Evolutionary conservation across 2,797 vertebrate genomes (phyloP).

Genomic region (Epinephelus awoara): DNA sequence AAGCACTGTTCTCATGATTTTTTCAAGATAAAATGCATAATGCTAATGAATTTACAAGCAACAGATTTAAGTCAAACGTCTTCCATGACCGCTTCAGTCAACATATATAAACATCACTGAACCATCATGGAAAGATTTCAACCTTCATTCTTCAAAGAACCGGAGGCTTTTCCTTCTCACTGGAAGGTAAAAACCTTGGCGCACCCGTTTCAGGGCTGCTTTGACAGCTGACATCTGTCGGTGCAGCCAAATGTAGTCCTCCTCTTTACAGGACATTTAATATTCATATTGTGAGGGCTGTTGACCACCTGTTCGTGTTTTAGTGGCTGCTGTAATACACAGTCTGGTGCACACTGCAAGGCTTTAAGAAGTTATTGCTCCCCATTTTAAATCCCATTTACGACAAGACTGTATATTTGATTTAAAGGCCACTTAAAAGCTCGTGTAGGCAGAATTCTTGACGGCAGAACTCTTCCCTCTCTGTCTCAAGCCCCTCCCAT

Average conservation of each 20-base stretch:
- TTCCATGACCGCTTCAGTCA: neutral
- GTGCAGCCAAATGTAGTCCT: slow-evolving; percentile 5
- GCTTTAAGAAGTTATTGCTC: neutral
- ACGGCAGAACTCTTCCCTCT: too few relatives aligned
- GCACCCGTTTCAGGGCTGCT: neutral
- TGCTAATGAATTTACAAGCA: neutral
- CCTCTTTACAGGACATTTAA: slow-evolving; percentile 12
- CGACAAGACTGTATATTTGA: neutral
- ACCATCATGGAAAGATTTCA: neutral
- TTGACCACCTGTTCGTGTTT: slow-evolving; percentile 22
- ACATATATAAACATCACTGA: slow-evolving; percentile 1
- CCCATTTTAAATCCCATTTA: neutral
- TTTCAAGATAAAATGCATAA: neutral
- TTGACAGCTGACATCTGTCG: slow-evolving; percentile 6
- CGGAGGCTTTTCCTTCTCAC: neutral
- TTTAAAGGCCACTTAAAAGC: too few relatives aligned
- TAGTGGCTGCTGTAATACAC: neutral
- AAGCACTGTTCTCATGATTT: neutral
- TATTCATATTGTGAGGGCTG: slow-evolving; percentile 28
- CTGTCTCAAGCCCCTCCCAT: too few relatives aligned
- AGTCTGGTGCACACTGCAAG: neutral
- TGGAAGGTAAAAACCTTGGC: slow-evolving; percentile 1
- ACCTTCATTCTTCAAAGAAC: neutral
- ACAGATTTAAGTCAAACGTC: neutral
- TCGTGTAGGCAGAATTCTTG: too few relatives aligned